Evolutionary conservation across 92 coral and sea anemone genomes (phyloP).

Genomic region (Nematostella vectensis): DNA sequence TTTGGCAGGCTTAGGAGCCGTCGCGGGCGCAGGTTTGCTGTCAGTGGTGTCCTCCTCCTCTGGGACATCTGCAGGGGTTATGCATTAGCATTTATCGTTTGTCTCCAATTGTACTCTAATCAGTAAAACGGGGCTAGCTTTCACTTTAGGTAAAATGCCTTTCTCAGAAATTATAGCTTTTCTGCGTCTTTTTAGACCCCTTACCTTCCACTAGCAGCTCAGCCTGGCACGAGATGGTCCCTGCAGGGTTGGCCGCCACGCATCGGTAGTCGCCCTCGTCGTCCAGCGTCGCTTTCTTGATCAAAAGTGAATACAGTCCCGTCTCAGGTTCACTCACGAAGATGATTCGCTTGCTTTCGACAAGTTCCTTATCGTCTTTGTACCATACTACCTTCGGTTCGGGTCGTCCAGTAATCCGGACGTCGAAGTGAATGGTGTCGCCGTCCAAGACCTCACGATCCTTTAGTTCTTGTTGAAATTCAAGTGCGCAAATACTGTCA

Average conservation of each 20-base stretch:
- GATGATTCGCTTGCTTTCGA: slow-evolving; percentile 68
- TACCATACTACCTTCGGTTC: slow-evolving; percentile 95
- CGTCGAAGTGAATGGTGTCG: slow-evolving; percentile 77
- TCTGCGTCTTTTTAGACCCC: too few relatives aligned
- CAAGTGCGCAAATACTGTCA: slow-evolving; percentile 60
- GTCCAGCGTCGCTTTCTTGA: slow-evolving; percentile 58
- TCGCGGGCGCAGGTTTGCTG: background rate
- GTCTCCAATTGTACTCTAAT: too few relatives aligned
- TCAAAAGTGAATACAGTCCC: slow-evolving; percentile 70
- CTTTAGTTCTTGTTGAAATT: slow-evolving; percentile 81
- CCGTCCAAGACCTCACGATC: slow-evolving; percentile 79
- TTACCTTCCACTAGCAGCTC: slow-evolving; percentile 67
- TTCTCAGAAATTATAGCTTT: too few relatives aligned
- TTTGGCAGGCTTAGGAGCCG: slow-evolving; percentile 8
- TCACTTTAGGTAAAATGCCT: too few relatives aligned
- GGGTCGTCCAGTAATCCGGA: slow-evolving; percentile 71
- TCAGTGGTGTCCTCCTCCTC: slow-evolving; percentile 8
- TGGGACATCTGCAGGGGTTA: slow-evolving; percentile 26
- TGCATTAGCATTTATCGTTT: too few relatives aligned
- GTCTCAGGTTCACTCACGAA: slow-evolving; percentile 72
- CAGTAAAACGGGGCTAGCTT: too few relatives aligned
- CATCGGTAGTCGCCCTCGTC: slow-evolving; percentile 82
- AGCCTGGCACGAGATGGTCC: slow-evolving; percentile 70
- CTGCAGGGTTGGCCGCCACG: slow-evolving; percentile 85
- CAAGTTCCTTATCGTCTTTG: slow-evolving; percentile 61